A percentile compares a stretch with the other conserved stretches of the same genome.
Evolutionary conservation across 2,888 invertebrate species (phyloP).

Genomic region (Augiades crinisus): DNA sequence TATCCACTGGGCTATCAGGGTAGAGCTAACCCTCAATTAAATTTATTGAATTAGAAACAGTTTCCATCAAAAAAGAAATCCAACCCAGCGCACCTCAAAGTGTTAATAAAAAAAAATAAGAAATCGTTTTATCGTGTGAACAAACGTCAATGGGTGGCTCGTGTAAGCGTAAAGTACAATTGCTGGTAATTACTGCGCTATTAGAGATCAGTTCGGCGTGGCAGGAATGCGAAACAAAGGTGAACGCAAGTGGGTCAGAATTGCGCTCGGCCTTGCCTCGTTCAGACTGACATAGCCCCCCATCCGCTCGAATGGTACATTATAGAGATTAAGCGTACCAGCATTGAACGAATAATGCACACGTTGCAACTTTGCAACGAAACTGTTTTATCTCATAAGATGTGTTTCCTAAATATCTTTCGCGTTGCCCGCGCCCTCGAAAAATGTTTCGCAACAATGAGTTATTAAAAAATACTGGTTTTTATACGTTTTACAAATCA

Average conservation of each 20-base stretch:
- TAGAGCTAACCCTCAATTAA: too few species aligned
- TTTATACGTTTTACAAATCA: too few species aligned
- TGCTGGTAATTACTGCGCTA: constrained; percentile 39
- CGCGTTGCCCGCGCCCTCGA: too few species aligned
- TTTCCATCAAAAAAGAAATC: neutral
- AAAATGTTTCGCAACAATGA: too few species aligned
- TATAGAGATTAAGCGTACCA: constrained; percentile 17
- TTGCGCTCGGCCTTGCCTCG: constrained; percentile 59
- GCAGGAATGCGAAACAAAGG: constrained; percentile 61
- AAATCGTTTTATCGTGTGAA: constrained; percentile 25
- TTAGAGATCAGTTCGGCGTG: constrained; percentile 52
- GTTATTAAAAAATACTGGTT: too few species aligned
- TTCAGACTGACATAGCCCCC: constrained; percentile 51
- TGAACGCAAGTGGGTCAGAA: constrained; percentile 70
- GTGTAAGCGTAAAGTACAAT: constrained; percentile 27
- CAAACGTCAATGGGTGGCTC: constrained; percentile 19
- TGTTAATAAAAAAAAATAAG: constrained; percentile 13
- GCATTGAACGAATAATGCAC: constrained; percentile 13
- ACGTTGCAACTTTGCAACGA: neutral
- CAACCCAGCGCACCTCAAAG: neutral
- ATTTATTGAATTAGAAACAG: too few species aligned
- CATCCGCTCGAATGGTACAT: constrained; percentile 39
- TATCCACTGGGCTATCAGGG: too few species aligned
- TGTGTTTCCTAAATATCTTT: too few species aligned
- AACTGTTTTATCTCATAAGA: neutral